phyloP scores from a whole-genome alignment of 2,113 vertebrate species.

The Donacobius atricapilla region DNA sequence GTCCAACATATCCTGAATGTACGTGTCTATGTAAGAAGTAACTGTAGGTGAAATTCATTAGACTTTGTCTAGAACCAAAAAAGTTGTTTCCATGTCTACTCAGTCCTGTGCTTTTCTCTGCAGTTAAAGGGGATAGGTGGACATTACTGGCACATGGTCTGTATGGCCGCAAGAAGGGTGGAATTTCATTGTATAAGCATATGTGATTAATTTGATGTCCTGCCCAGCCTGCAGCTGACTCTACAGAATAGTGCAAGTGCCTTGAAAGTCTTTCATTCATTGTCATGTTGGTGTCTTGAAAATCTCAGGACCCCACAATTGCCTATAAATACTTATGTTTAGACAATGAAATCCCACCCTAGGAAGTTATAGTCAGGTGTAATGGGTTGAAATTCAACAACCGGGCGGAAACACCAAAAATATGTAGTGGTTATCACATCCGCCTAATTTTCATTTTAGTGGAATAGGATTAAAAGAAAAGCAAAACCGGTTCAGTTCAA shows the following conservation, averaged over 20 bases:
- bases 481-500: too few species aligned
- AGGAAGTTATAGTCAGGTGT: not conserved
- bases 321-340: not conserved
- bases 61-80: not conserved
- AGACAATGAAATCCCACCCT: not conserved
- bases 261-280: not conserved
- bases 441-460: too few species aligned
- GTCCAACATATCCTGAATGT: rapidly evolving
- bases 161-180: not conserved
- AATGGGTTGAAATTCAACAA: too few species aligned
- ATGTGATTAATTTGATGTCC: not conserved
- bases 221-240: not conserved
- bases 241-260: not conserved
- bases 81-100: not conserved
- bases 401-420: too few species aligned
- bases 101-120: not conserved
- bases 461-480: too few species aligned
- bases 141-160: not conserved
- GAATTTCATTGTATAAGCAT: rapidly evolving
- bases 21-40: rapidly evolving
- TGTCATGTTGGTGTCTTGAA: not conserved
- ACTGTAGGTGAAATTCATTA: not conserved
- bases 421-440: too few species aligned
- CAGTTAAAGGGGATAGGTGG: not conserved
- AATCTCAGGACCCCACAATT: not conserved